Evolutionary conservation across 2,113 vertebrate species (phyloP).

Genomic region (Sinocyclocheilus grahami): DNA sequence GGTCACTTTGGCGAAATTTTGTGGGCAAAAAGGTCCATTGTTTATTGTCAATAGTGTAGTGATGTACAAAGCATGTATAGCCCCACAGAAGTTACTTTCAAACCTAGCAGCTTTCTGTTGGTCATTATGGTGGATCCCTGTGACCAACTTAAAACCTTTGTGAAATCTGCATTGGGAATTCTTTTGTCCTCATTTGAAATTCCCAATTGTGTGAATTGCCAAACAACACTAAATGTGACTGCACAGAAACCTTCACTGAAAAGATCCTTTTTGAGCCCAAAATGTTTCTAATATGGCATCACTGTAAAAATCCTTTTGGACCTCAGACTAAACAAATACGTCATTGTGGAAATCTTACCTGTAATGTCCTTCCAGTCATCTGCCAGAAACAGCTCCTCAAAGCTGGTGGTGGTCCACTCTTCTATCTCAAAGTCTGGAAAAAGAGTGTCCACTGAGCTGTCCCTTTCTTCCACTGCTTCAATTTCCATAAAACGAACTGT

Average conservation of each 20-base stretch:
- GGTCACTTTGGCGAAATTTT: background rate
- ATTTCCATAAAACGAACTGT: constrained; percentile 73
- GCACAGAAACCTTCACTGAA: background rate
- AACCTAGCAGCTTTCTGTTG: background rate
- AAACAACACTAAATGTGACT: background rate
- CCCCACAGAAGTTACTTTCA: background rate
- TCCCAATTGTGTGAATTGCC: background rate
- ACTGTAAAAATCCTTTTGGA: background rate
- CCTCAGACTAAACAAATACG: background rate
- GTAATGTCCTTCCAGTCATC: constrained; percentile 75
- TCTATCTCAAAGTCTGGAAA: constrained; percentile 69
- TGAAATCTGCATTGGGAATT: background rate
- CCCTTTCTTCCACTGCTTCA: constrained; percentile 64
- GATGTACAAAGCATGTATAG: background rate
- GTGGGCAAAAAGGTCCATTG: background rate
- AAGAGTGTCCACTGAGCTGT: constrained; percentile 71
- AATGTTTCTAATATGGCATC: background rate
- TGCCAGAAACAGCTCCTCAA: constrained; percentile 76
- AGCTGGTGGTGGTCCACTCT: constrained; percentile 67
- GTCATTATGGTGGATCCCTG: background rate
- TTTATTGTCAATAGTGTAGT: background rate
- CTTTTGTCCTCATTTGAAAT: background rate
- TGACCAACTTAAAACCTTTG: background rate
- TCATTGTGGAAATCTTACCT: constrained; percentile 59
- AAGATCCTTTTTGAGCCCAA: background rate